Percentiles rank a stretch among this genome's conserved stretches.
These are phyloP conservation scores for Tribolium madens DNA, from an alignment of 1,140 invertebrate genomes.

Conservation along the genomic window DNA sequence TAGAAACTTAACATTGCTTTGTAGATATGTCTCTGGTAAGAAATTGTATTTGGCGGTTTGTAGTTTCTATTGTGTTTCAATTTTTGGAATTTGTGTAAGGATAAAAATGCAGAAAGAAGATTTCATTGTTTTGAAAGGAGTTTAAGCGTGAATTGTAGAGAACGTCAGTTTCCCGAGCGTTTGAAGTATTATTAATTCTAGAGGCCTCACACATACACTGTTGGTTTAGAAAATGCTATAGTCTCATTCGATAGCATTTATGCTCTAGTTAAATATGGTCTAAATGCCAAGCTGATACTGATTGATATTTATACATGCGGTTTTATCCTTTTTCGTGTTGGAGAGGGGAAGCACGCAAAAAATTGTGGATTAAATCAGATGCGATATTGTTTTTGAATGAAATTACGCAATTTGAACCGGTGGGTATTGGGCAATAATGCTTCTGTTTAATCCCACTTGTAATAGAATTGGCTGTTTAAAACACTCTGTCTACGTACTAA, in stretches of 20 bases:
- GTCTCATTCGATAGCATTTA: constrained; percentile 20
- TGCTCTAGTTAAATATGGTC: constrained; percentile 30
- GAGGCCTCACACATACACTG: constrained; percentile 3
- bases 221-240: constrained; percentile 23
- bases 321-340: constrained; percentile 24
- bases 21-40: too few relatives aligned
- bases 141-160: constrained; percentile 16
- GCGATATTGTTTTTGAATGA: constrained; percentile 36
- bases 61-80: neutral
- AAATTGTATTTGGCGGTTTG: neutral
- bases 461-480: constrained; percentile 35
- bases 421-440: constrained; percentile 35
- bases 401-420: constrained; percentile 22
- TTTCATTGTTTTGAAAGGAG: neutral
- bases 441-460: constrained; percentile 24
- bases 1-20: too few relatives aligned
- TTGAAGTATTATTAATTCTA: constrained; percentile 29
- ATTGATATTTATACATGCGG: constrained; percentile 32
- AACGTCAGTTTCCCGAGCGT: constrained; percentile 3
- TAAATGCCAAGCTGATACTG: constrained; percentile 15
- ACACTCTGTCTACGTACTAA: constrained; percentile 27
- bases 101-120: neutral
- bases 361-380: constrained; percentile 36
- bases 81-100: neutral
- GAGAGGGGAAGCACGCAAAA: constrained; percentile 2